Conservation (phyloP, 2,888 invertebrate species). For the Gasteruption jaculator region DNA sequence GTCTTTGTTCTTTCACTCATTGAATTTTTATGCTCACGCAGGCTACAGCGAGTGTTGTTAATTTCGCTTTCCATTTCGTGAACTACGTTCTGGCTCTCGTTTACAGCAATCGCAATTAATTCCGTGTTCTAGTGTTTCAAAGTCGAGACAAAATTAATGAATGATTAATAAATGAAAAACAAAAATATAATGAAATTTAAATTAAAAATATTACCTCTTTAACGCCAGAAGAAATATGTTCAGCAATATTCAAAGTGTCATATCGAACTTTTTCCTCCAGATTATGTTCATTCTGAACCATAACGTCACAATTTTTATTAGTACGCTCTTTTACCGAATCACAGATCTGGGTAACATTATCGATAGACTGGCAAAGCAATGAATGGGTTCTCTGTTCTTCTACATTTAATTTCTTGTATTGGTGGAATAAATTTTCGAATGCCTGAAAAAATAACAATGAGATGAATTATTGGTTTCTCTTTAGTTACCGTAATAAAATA, state of each 20-base stretch:
- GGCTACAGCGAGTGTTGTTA: constrained; percentile 25
- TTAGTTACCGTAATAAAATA: too few species aligned
- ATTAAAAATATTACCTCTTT: constrained; percentile 30
- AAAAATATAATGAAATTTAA: constrained; percentile 5
- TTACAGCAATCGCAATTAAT: constrained; percentile 25
- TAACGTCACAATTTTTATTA: constrained; percentile 18
- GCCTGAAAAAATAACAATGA: constrained; percentile 22
- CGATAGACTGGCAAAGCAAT: constrained; percentile 24
- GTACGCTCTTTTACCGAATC: constrained; percentile 22
- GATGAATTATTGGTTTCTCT: not conserved
- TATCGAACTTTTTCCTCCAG: constrained; percentile 30
- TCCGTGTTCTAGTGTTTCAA: constrained; percentile 35
- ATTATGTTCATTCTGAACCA: constrained; percentile 20
- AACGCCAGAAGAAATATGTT: constrained; percentile 25
- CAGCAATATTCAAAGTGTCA: constrained; percentile 27
- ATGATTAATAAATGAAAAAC: too few species aligned
- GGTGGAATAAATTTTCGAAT: constrained; percentile 26
- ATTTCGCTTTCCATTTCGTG: constrained; percentile 33
- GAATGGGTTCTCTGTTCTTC: constrained; percentile 24
- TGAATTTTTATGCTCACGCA: constrained; percentile 28
- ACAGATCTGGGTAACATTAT: constrained; percentile 23
- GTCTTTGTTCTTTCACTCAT: constrained; percentile 27
- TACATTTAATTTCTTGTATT: constrained; percentile 27
- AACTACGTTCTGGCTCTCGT: constrained; percentile 27
- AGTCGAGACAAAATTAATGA: too few species aligned